Conservation (phyloP, 2,888 invertebrate species). For the Helleia helle region DNA sequence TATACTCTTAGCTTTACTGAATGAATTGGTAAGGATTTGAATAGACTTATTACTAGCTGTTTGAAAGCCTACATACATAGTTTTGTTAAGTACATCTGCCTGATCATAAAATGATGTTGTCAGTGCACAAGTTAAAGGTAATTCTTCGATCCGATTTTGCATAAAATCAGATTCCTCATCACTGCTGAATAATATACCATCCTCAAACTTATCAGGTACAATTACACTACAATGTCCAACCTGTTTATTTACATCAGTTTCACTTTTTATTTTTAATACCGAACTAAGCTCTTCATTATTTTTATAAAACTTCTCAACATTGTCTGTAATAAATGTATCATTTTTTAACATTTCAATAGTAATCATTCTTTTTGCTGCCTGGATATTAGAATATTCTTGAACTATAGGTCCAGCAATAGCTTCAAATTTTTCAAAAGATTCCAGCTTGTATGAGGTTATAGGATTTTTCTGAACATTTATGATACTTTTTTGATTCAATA, state of each 20-base stretch:
- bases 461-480: not conserved
- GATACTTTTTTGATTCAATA: conserved; percentile 14
- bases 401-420: conserved; percentile 38
- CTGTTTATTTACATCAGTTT: conserved; percentile 12
- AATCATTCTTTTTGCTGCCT: conserved; percentile 38
- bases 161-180: conserved; percentile 46
- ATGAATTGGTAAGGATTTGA: conserved; percentile 42
- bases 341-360: conserved; percentile 44
- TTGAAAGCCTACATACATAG: conserved; percentile 57
- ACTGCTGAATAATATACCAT: conserved; percentile 56
- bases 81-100: conserved; percentile 38
- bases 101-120: conserved; percentile 41
- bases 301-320: conserved; percentile 23
- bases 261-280: conserved; percentile 11
- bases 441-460: conserved; percentile 27
- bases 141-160: conserved; percentile 30
- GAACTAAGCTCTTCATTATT: conserved; percentile 21
- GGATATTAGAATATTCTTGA: conserved; percentile 29
- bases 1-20: conserved; percentile 42
- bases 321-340: conserved; percentile 24
- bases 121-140: conserved; percentile 50
- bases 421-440: conserved; percentile 54
- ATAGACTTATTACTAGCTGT: conserved; percentile 59
- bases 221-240: conserved; percentile 10
- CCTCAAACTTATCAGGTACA: conserved; percentile 25